These are phyloP conservation scores for Crypturellus tataupa DNA, from an alignment of 2,797 vertebrate genomes.

Conservation along the genomic window DNA sequence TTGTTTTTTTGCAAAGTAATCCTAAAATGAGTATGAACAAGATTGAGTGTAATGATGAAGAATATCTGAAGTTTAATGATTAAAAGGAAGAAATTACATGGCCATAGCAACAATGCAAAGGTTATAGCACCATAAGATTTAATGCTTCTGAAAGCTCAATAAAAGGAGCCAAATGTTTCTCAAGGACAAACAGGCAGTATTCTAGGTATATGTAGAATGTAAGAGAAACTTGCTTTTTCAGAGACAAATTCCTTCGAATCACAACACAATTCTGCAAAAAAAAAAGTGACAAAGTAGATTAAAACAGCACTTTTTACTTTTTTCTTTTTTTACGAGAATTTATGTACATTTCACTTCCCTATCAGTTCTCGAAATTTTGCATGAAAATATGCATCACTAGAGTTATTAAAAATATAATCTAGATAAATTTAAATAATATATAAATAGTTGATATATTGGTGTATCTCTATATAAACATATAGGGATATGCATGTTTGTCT, in stretches of 20 bases:
- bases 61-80: constrained; percentile 17
- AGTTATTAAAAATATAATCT: background rate
- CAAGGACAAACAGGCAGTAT: background rate
- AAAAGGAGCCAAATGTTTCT: background rate
- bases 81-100: constrained; percentile 14
- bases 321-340: background rate
- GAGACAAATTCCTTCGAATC: background rate
- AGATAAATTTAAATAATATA: background rate
- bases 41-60: background rate
- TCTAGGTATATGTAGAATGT: background rate
- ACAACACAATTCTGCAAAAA: background rate
- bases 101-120: background rate
- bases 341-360: background rate
- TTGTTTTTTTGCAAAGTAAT: background rate
- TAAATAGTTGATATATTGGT: background rate
- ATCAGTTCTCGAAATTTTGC: background rate
- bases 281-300: background rate
- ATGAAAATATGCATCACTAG: background rate
- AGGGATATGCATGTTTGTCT: background rate
- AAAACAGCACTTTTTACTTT: background rate
- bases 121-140: constrained; percentile 43
- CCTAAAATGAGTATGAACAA: background rate
- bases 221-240: background rate
- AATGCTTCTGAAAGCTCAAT: constrained; percentile 36
- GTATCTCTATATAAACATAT: no score